Conservation (phyloP, 2,797 vertebrate species). For the Esox lucius region DNA sequence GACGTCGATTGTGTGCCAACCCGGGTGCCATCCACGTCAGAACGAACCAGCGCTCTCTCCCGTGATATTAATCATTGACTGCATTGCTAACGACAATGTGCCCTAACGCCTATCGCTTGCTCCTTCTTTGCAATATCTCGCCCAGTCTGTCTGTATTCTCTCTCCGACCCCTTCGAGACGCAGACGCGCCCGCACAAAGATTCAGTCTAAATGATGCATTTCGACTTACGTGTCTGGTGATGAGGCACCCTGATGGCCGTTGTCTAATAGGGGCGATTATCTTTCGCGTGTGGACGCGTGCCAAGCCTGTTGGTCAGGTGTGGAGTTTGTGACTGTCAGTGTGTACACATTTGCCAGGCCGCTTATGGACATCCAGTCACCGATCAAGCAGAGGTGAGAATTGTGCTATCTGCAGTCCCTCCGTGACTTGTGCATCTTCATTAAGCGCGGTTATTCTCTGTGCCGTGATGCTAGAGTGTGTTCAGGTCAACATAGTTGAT, state of each 20-base stretch:
- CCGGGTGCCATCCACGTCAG: conserved; percentile 51
- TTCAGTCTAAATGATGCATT: not conserved
- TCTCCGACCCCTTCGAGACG: not conserved
- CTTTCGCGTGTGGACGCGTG: not conserved
- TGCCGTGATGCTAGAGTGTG: not conserved
- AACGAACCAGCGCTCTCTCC: conserved; percentile 40
- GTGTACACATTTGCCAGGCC: not conserved
- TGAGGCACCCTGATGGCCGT: not conserved
- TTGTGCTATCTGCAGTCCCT: not conserved
- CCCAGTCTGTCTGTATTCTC: conserved; percentile 31
- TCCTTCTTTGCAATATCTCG: not conserved
- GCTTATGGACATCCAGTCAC: not conserved
- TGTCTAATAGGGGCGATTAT: not conserved
- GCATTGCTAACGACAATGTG: conserved; percentile 59
- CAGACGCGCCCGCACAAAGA: not conserved
- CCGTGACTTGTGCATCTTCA: not conserved
- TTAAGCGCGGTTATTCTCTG: not conserved
- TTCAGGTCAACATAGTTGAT: not conserved
- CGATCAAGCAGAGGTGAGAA: not conserved
- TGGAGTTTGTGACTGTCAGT: not conserved
- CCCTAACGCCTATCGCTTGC: conserved; percentile 8
- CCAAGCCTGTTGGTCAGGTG: not conserved
- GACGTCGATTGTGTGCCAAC: conserved; percentile 43
- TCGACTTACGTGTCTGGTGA: not conserved
- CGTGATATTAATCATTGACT: conserved; percentile 66